Base-by-base conservation (phyloP, 2,797 vertebrate genomes). In the Myotis vivesi region DNA sequence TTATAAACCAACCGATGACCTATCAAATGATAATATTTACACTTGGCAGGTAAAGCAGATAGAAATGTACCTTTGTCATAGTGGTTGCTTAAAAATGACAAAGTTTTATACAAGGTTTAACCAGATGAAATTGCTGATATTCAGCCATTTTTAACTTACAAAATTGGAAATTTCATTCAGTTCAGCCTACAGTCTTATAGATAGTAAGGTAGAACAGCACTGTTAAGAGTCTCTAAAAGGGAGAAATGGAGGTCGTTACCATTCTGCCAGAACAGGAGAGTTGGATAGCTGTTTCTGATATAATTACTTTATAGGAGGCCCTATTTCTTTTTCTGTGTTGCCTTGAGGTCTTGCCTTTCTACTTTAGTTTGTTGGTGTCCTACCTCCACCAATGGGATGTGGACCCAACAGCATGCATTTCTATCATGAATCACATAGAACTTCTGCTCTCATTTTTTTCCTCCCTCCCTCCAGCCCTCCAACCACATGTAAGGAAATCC, bases 121-220 rank as follows among this genome's bases (percentile, higher is more conserved):
- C 59, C 59, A 66, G 73, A 30, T 92, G 62, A 59, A 53, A 90
- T 80, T 83, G 68, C 81, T 87, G 33, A 79, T 69, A 83, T 55
- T 51, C 71, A 87, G n/a, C 38, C 49, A 25, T 87, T 92, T 94
- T 94, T 82, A 94, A 73, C n/a, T 53, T 86, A 71, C 3, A 17
- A 33, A 92, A 72, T 72, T 96, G 82, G 8, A 41, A 57, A 19
- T 92, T 91, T 91, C n/a, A 76, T 91, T 77, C 68, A 9, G 25
- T 69, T 89, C 59, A 59, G 8, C 68, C 46, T 83, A 79, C 53
- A 30, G 80, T 44, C 33, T 76, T 84, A 38, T 71, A 53, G 49
- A 62, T 49, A 80, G 33, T 19, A 41, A 69, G 68, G 28, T n/a
- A 81, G 64, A 53, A 44, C 0, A 49, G 2, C 23, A 22, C 57